These are phyloP conservation scores for Corythoichthys haematopterus DNA, from an alignment of 2,113 vertebrate species.

Conservation along the genomic window DNA sequence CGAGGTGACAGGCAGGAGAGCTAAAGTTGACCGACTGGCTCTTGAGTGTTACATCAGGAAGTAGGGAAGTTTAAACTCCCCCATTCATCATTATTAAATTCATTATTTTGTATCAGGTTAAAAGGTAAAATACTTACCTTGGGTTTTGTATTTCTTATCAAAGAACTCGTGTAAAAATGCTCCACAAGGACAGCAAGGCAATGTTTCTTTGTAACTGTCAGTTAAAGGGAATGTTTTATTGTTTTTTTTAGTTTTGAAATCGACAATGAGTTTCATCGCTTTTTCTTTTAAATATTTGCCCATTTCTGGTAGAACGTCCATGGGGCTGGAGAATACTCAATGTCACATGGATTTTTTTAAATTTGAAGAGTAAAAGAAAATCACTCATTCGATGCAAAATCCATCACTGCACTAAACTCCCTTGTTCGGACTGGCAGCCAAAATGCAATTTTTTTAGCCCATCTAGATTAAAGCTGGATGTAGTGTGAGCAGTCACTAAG, in stretches of 20 bases:
- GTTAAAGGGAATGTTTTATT: not conserved
- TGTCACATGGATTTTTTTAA: not conserved
- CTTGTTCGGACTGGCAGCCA: no score
- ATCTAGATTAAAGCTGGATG: no score
- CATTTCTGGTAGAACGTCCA: not conserved
- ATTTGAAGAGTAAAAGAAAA: no score
- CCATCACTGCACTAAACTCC: no score
- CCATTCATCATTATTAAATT: conserved; percentile 19
- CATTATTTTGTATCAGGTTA: not conserved
- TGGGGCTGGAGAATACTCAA: not conserved
- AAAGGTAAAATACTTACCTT: not conserved
- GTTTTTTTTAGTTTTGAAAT: not conserved
- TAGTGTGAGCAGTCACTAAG: no score
- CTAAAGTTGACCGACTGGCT: conserved; percentile 49
- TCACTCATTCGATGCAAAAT: no score
- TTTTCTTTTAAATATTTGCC: not conserved
- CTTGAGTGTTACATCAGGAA: conserved; percentile 22
- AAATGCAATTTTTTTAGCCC: no score
- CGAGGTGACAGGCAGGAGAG: conserved; percentile 26
- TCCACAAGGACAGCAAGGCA: not conserved
- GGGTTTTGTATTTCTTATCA: not conserved
- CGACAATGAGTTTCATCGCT: not conserved
- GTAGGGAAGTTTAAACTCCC: conserved; percentile 26
- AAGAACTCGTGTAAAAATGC: not conserved
- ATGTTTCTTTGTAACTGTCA: not conserved